Conservation (phyloP, 2,113 vertebrate species). For the Leptobrachium ailaonicum region DNA sequence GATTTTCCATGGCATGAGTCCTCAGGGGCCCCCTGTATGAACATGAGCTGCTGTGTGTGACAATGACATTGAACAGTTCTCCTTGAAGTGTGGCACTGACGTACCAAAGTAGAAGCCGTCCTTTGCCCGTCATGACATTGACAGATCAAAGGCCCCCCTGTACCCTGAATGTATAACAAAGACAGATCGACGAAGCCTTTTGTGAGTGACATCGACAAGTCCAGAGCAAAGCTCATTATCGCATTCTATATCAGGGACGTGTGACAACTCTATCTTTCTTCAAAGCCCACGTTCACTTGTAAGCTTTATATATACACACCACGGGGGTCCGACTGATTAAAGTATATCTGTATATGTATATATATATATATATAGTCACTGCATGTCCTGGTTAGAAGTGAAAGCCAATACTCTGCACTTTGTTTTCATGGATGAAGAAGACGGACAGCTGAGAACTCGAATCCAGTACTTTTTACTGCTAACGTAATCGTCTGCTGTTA, state of each 20-base stretch:
- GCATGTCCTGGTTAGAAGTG: slow-evolving; percentile 26
- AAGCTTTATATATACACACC: slow-evolving; percentile 12
- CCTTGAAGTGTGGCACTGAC: neutral
- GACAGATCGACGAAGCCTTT: neutral
- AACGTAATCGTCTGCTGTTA: slow-evolving; percentile 28
- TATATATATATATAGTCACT: slow-evolving; percentile 23
- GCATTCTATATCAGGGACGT: neutral
- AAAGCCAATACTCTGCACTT: slow-evolving; percentile 18
- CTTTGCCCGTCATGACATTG: neutral
- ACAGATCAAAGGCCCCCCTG: neutral
- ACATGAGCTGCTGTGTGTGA: neutral
- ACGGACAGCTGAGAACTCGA: neutral
- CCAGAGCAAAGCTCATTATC: neutral
- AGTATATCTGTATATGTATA: slow-evolving; percentile 6
- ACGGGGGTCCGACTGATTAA: slow-evolving; percentile 13
- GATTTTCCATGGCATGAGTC: too few relatives aligned
- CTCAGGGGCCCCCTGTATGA: neutral
- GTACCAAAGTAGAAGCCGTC: neutral
- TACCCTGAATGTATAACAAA: neutral
- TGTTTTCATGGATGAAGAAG: slow-evolving; percentile 15
- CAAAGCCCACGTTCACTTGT: neutral
- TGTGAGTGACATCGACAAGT: neutral
- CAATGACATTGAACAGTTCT: neutral
- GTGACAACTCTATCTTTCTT: neutral
- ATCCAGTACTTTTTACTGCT: slow-evolving; percentile 7